These are phyloP conservation scores for Myotis daubentonii DNA, from an alignment of 2,797 vertebrate genomes.

Conservation along the genomic window DNA sequence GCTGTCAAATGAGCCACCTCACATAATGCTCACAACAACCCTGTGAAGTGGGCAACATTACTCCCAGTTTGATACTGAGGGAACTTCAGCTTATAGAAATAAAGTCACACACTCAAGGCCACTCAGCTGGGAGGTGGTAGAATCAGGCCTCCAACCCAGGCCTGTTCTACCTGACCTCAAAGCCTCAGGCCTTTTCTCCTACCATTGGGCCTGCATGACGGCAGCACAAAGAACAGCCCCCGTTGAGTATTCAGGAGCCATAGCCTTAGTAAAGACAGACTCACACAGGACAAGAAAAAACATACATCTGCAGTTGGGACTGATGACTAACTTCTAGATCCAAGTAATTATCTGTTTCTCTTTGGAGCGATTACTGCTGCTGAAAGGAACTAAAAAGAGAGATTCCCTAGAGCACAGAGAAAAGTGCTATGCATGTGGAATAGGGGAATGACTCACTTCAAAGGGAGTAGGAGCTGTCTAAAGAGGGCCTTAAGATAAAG, in stretches of 20 bases:
- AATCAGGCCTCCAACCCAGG: not conserved
- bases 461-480: not conserved
- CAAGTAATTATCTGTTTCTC: not conserved
- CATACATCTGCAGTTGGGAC: not conserved
- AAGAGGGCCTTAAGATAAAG: not conserved
- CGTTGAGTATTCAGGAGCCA: not conserved
- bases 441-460: not conserved
- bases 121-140: not conserved
- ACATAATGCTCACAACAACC: too few species aligned
- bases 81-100: not conserved
- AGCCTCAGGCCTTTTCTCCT: not conserved
- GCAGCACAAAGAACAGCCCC: not conserved
- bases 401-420: not conserved
- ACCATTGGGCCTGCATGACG: rapidly evolving
- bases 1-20: not conserved
- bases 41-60: not conserved
- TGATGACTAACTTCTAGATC: not conserved
- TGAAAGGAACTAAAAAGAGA: not conserved
- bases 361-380: not conserved
- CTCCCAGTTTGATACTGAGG: not conserved
- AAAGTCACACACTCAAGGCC: not conserved
- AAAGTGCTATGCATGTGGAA: not conserved
- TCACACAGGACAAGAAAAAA: not conserved
- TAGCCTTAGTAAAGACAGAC: not conserved
- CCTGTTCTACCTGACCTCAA: not conserved